Evolutionary conservation across 2,888 invertebrate genomes (phyloP), one percentile per base, ranked within the genome.

Genomic region (Drosophila melanosoma): DNA sequence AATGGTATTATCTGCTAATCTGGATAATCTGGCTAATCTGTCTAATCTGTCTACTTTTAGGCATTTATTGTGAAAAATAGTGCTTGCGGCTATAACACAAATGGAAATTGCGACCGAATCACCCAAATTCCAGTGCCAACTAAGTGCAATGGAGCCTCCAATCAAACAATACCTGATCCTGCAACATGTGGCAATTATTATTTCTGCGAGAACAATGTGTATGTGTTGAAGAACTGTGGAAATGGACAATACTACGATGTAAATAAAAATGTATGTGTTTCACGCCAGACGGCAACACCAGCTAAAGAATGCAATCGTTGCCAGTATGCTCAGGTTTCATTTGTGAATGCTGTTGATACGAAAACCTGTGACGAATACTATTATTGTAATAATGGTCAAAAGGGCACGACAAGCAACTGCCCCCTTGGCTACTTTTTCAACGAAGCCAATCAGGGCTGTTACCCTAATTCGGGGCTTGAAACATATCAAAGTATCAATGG

Each of bases 291-390:
- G 0, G 83, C 90, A 3, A 35, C 32, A 0, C 51, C 83, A 11
- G 1, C 1, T 0, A 0, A 0, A 0, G 53, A 35, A 26, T 84
- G 83, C 88, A 74, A 84, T 53, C 90, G 83, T 7, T 84, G 83
- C 36, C 85, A 84, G 52, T 65, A 49, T 2, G 23, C 80, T 10
- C 17, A 0, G 0, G 15, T 1, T 0, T 0, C 1, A 0, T 84
- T 82, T 10, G 90, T 76, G n/a, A 84, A 84, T 66, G 82, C 74
- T 20, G 72, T 74, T 0, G 29, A 58, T 23, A 15, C 1, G 2
- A 2, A 32, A 0, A 4, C 1, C 40, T 89, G 88, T 36, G 10
- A 26, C 4, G n/a, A 6, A 1, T 84, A 87, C 53, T 82, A 65
- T 17, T 84, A 71, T 23, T 84, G 83, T 63, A 56, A 32, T 17